Conservation (phyloP, 92 coral and sea anemone genomes). For the Paramuricea clavata region DNA sequence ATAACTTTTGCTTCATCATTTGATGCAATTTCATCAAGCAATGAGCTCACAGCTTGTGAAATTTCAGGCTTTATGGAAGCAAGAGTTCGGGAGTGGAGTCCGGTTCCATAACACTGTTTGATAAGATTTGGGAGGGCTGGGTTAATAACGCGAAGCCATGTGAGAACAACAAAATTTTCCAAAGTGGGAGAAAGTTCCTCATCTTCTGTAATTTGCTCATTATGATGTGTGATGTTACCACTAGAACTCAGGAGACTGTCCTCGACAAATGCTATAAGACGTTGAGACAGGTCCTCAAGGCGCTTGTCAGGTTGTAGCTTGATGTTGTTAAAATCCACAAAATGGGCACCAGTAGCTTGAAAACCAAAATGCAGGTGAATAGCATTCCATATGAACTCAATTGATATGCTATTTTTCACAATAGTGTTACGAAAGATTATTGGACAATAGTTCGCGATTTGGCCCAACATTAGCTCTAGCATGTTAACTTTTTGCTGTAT, state of each 20-base stretch:
- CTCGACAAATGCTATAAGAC: conserved; percentile 58
- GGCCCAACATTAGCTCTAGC: conserved; percentile 60
- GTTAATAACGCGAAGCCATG: conserved; percentile 12
- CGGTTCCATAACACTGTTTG: conserved; percentile 74
- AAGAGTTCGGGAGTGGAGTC: conserved; percentile 26
- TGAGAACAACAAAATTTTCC: conserved; percentile 48
- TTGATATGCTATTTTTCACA: conserved; percentile 47
- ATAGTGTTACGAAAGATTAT: conserved; percentile 53
- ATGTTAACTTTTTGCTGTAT: conserved; percentile 58
- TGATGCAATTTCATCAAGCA: conserved; percentile 58
- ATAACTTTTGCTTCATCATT: conserved; percentile 9
- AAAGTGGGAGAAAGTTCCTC: conserved; percentile 70
- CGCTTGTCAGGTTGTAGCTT: conserved; percentile 54
- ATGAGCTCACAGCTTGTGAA: conserved; percentile 66
- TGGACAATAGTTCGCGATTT: conserved; percentile 58
- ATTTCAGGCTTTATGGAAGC: conserved; percentile 60
- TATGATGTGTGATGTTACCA: conserved; percentile 61
- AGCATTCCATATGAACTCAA: conserved; percentile 41
- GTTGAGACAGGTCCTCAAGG: conserved; percentile 52
- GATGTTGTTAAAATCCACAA: conserved; percentile 48
- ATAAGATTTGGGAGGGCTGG: conserved; percentile 5
- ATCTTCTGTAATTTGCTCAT: conserved; percentile 49
- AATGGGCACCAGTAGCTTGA: conserved; percentile 62
- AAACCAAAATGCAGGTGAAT: conserved; percentile 61
- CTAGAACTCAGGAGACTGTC: conserved; percentile 54